These are phyloP conservation scores for Archocentrus centrarchus DNA, from an alignment of 2,113 vertebrate species.

Conservation along the genomic window DNA sequence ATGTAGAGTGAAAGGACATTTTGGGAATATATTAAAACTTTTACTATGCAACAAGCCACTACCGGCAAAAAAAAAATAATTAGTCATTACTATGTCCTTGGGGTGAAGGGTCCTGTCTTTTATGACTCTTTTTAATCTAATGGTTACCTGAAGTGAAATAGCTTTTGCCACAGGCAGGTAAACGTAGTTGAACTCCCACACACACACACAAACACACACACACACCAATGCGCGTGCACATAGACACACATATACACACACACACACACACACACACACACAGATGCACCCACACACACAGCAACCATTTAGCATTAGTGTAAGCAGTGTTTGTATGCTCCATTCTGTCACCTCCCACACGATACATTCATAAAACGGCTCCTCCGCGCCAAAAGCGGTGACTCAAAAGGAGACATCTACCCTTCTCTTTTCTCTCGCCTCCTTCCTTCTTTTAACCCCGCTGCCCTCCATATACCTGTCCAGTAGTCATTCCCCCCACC, in stretches of 20 bases:
- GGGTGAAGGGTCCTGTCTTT: conserved; percentile 62
- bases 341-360: conserved; percentile 78
- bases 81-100: conserved; percentile 59
- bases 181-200: conserved; percentile 49
- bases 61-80: conserved; percentile 45
- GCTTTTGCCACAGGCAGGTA: conserved; percentile 65
- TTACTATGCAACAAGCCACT: conserved; percentile 26
- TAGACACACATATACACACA: not conserved
- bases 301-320: conserved; percentile 65
- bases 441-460: conserved; percentile 38
- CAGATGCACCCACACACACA: conserved; percentile 52
- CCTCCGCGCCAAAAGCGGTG: conserved; percentile 60
- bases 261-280: conserved; percentile 25
- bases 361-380: conserved; percentile 78
- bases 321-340: conserved; percentile 74
- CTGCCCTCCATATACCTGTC: conserved; percentile 21
- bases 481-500: conserved; percentile 23
- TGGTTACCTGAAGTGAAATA: conserved; percentile 70
- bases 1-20: conserved; percentile 17
- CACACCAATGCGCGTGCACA: not conserved
- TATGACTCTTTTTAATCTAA: conserved; percentile 65
- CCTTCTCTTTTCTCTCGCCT: conserved; percentile 39
- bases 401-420: conserved; percentile 62
- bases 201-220: not conserved
- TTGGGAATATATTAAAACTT: conserved; percentile 28